These are phyloP conservation scores for Oreocharis arfaki DNA, from an alignment of 2,113 vertebrate genomes.

Conservation along the genomic window DNA sequence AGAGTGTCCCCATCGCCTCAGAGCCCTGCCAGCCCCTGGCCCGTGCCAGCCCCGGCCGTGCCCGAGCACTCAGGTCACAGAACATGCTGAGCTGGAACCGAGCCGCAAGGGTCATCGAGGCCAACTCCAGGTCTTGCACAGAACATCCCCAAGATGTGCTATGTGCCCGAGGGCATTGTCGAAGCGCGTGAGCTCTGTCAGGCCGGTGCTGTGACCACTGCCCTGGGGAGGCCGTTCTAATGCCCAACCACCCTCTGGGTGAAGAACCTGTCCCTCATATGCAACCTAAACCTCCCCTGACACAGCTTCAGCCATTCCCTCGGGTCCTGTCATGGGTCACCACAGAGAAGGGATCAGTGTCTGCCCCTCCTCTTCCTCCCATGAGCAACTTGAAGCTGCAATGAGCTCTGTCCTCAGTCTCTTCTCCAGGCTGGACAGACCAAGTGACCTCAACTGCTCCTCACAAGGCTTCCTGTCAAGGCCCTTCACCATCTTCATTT, in stretches of 20 bases:
- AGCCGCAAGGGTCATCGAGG: neutral
- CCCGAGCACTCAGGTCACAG: accelerated
- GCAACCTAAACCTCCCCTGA: neutral
- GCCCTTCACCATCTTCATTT: neutral
- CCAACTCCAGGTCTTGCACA: neutral
- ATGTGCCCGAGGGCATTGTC: neutral
- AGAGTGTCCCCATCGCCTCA: accelerated
- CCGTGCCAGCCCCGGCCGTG: neutral
- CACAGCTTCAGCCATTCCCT: neutral
- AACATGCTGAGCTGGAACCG: neutral
- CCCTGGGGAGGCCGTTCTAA: neutral
- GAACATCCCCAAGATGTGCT: neutral
- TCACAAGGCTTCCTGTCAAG: neutral
- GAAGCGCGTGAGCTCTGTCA: accelerated
- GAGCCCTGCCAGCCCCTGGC: neutral
- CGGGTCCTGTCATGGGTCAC: neutral
- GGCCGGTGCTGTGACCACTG: neutral
- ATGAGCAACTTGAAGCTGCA: neutral
- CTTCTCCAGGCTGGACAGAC: neutral
- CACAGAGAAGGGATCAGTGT: neutral
- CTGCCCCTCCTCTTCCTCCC: neutral
- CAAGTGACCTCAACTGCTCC: neutral
- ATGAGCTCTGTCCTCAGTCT: neutral
- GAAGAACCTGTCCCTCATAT: neutral
- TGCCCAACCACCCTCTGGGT: neutral